Evolutionary conservation across 2,888 invertebrate species (phyloP).

Genomic region (Trachelus troglodyta): DNA sequence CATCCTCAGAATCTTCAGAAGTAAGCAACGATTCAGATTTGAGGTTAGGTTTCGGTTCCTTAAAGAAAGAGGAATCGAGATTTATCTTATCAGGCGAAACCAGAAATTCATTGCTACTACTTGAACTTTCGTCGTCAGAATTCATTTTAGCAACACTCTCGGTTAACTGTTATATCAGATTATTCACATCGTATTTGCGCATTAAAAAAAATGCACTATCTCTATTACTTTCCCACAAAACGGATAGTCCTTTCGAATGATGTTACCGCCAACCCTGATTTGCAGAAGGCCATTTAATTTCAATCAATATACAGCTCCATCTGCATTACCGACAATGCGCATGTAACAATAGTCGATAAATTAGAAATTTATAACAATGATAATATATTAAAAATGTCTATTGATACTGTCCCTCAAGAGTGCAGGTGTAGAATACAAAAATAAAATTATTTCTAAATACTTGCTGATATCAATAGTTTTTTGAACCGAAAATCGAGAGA

Average conservation of each 20-base stretch:
- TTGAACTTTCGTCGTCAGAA: slow-evolving; percentile 53
- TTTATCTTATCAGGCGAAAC: slow-evolving; percentile 70
- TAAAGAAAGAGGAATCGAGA: slow-evolving; percentile 70
- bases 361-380: not conserved
- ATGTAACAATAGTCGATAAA: not conserved
- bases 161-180: not conserved
- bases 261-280: not conserved
- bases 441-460: not conserved
- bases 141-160: not conserved
- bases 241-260: not conserved
- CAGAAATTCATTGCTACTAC: slow-evolving; percentile 70
- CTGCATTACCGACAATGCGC: not conserved
- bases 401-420: not conserved
- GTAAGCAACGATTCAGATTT: slow-evolving; percentile 68
- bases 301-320: not conserved
- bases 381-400: not conserved
- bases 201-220: not conserved
- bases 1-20: slow-evolving; percentile 73
- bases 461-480: not conserved
- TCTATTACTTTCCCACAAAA: not conserved
- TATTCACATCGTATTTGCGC: not conserved
- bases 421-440: not conserved
- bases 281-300: not conserved
- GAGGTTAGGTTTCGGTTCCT: slow-evolving; percentile 32
- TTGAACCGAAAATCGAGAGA: not conserved